A percentile compares a stretch with the other conserved stretches of the same genome.
Evolutionary conservation across 2,888 invertebrate species (phyloP).

Genomic region (Synergus gifuensis): DNA sequence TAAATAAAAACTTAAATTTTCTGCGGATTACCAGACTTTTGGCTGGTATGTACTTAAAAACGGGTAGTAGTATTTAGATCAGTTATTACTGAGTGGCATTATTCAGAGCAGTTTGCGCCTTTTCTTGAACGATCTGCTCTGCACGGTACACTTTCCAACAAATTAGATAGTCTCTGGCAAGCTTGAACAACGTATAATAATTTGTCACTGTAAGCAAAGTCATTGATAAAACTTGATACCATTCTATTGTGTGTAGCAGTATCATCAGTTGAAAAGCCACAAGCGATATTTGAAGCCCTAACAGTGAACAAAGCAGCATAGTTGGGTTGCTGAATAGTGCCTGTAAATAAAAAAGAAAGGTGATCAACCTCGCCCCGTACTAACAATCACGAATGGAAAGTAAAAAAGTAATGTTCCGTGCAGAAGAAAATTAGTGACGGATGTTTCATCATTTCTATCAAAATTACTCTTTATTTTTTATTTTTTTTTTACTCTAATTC

Average conservation of each 20-base stretch:
- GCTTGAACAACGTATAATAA: slow-evolving; percentile 94
- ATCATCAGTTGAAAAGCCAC: slow-evolving; percentile 89
- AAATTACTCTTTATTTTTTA: not conserved
- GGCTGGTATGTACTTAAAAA: slow-evolving; percentile 23
- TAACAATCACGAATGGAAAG: not conserved
- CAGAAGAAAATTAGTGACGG: not conserved
- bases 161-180: slow-evolving; percentile 91
- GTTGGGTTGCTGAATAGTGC: slow-evolving; percentile 92
- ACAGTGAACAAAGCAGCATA: slow-evolving; percentile 85
- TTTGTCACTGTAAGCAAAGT: slow-evolving; percentile 93
- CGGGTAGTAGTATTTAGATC: slow-evolving; percentile 35
- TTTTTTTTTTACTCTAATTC: no score
- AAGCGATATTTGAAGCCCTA: slow-evolving; percentile 85
- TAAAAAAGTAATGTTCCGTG: not conserved
- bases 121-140: slow-evolving; percentile 85
- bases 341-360: slow-evolving; percentile 80
- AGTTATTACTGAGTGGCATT: slow-evolving; percentile 27
- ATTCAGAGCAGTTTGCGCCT: slow-evolving; percentile 65
- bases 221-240: slow-evolving; percentile 94
- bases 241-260: slow-evolving; percentile 89
- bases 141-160: slow-evolving; percentile 89
- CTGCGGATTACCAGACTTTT: not conserved
- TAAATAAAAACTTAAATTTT: not conserved
- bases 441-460: not conserved
- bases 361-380: not conserved